Conservation (phyloP, 2,888 invertebrate species). For the Nezara viridula region DNA sequence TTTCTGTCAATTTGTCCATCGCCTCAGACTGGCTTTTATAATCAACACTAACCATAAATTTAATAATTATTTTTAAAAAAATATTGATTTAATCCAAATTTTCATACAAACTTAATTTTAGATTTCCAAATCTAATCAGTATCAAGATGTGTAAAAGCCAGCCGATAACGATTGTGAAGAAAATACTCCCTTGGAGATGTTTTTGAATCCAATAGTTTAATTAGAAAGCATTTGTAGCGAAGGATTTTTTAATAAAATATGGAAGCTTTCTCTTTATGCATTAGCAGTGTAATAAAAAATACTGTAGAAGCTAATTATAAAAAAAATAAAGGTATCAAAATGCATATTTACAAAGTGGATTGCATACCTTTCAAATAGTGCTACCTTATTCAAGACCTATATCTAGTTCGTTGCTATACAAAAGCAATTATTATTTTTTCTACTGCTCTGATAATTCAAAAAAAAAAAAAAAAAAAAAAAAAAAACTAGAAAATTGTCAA, state of each 20-base stretch:
- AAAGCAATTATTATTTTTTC: constrained; percentile 15
- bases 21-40: not conserved
- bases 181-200: not conserved
- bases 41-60: not conserved
- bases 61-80: not conserved
- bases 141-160: not conserved
- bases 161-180: not conserved
- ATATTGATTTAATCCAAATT: not conserved
- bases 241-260: not conserved
- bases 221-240: constrained; percentile 17
- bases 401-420: not conserved
- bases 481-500: not conserved
- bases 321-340: constrained; percentile 1
- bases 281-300: not conserved
- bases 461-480: too few relatives aligned
- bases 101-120: too few relatives aligned
- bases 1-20: not conserved
- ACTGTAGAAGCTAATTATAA: not conserved
- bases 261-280: constrained; percentile 18
- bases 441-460: not conserved
- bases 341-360: constrained; percentile 28
- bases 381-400: constrained; percentile 14
- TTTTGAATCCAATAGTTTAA: not conserved
- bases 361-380: constrained; percentile 28
- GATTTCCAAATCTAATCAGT: too few relatives aligned